These are phyloP conservation scores for Rhea pennata DNA, from an alignment of 2,113 vertebrate species.

Conservation along the genomic window DNA sequence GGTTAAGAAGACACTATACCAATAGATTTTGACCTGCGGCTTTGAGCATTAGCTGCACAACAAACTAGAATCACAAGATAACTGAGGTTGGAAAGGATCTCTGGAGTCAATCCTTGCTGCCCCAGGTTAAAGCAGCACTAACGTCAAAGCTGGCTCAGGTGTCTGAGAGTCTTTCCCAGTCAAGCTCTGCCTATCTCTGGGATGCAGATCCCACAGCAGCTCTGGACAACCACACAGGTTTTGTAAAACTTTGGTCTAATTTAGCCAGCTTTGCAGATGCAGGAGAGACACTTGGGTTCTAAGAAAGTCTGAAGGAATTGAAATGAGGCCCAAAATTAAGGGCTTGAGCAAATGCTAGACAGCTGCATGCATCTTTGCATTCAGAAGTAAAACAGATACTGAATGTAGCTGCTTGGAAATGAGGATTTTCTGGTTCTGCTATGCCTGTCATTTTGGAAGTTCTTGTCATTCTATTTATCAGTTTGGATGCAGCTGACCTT, in stretches of 20 bases:
- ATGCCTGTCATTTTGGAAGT: constrained; percentile 74
- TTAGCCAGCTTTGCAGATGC: not conserved
- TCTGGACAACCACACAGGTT: not conserved
- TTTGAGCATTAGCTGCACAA: not conserved
- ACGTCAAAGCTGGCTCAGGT: not conserved
- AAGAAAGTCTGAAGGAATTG: constrained; percentile 6
- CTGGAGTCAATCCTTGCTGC: not conserved
- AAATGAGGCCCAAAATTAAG: constrained; percentile 11
- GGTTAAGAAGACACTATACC: not conserved
- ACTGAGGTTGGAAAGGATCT: not conserved
- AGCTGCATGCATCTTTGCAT: constrained; percentile 64
- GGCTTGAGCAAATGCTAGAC: constrained; percentile 61
- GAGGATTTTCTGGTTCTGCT: constrained; percentile 76
- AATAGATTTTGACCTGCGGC: not conserved
- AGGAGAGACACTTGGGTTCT: not conserved
- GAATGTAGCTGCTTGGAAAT: constrained; percentile 80
- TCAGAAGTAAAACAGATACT: constrained; percentile 76
- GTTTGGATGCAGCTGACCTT: constrained; percentile 76
- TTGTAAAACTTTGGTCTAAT: not conserved
- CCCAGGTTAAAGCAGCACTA: not conserved
- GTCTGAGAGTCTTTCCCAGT: not conserved
- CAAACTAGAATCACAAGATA: not conserved
- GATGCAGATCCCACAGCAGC: not conserved
- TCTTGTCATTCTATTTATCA: constrained; percentile 70
- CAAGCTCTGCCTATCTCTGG: not conserved